A percentile compares a stretch with the other conserved stretches of the same genome.
Evolutionary conservation across 2,113 vertebrate species (phyloP).

Genomic region (Amazona vittata): DNA sequence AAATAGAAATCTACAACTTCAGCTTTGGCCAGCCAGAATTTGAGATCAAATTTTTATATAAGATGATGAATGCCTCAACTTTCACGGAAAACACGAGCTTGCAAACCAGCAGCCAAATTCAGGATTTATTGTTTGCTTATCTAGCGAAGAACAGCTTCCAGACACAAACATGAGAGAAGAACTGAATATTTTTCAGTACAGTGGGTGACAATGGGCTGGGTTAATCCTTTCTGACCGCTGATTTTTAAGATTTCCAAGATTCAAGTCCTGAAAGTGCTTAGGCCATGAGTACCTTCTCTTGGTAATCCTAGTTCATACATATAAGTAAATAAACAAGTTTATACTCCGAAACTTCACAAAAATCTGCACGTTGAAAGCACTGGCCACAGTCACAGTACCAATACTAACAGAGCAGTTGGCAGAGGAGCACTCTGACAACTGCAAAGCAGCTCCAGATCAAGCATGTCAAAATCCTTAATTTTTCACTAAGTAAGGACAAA

Average conservation of each 20-base stretch:
- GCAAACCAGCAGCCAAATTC: neutral
- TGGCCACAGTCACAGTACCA: neutral
- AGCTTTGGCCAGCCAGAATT: neutral
- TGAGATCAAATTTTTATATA: neutral
- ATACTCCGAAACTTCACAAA: neutral
- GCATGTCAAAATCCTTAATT: neutral
- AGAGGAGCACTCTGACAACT: neutral
- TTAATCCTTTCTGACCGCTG: neutral
- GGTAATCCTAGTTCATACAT: neutral
- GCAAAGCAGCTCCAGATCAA: neutral
- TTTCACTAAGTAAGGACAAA: neutral
- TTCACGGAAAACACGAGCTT: neutral
- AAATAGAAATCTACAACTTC: neutral
- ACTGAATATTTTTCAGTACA: neutral
- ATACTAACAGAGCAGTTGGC: neutral
- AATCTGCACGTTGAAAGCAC: neutral
- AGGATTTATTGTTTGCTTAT: neutral
- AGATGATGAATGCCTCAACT: neutral
- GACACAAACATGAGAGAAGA: neutral
- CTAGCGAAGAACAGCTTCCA: neutral
- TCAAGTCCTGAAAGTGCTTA: neutral
- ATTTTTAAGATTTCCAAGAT: neutral
- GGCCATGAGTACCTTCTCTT: neutral
- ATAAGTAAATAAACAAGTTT: neutral
- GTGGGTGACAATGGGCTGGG: neutral